Conservation (phyloP, 2,888 invertebrate genomes). For the Hyles lineata region DNA sequence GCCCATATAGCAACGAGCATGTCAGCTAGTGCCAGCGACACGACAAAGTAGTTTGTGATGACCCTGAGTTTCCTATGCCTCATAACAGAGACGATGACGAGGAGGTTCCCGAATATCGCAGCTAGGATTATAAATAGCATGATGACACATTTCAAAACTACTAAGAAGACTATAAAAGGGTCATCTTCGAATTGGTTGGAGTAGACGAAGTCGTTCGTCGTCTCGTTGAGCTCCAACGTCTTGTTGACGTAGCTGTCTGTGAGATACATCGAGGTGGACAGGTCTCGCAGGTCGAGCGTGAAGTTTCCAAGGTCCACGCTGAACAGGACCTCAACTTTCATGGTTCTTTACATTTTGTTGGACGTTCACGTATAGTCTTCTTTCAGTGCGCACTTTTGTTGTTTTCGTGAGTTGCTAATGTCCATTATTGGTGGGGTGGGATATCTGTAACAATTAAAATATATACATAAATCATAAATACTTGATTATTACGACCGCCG, state of each 20-base stretch:
- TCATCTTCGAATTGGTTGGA: conserved; percentile 68
- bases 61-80: conserved; percentile 87
- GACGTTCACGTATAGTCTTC: conserved; percentile 39
- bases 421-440: conserved; percentile 40
- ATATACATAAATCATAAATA: conserved; percentile 11
- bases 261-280: conserved; percentile 77
- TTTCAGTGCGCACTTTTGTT: conserved; percentile 57
- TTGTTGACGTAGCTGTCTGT: conserved; percentile 69
- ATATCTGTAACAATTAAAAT: conserved; percentile 49
- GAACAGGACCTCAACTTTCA: conserved; percentile 65
- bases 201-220: conserved; percentile 67
- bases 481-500: no score
- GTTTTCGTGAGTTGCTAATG: conserved; percentile 39
- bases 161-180: conserved; percentile 83
- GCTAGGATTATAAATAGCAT: conserved; percentile 95
- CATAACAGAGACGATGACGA: conserved; percentile 94
- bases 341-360: conserved; percentile 62
- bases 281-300: conserved; percentile 65
- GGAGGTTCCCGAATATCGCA: conserved; percentile 94
- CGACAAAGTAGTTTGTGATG: conserved; percentile 98
- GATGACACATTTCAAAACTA: conserved; percentile 89
- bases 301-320: conserved; percentile 59
- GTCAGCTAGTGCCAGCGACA: conserved; percentile 96
- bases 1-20: conserved; percentile 97
- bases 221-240: conserved; percentile 65